Conservation (phyloP, 2,797 vertebrate species). For the Microctenopoma lineatum region DNA sequence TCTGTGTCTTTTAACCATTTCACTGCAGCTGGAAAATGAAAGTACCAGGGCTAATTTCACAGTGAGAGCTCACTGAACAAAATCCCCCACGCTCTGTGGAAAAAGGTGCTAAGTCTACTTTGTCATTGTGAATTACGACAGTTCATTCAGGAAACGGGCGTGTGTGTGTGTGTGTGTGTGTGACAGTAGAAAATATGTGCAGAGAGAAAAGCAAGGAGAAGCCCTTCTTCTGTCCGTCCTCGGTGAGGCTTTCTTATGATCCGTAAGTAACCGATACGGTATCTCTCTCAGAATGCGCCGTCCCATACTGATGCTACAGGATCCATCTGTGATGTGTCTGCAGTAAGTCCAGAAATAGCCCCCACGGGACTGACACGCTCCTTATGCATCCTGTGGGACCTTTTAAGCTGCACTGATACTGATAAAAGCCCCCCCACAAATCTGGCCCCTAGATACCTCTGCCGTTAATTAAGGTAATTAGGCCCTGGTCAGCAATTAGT, state of each 20-base stretch:
- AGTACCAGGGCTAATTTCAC: conserved; percentile 81
- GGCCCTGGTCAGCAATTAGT: conserved; percentile 93
- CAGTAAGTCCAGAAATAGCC: conserved; percentile 86
- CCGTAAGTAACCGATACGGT: conserved; percentile 83
- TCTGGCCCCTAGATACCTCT: conserved; percentile 79
- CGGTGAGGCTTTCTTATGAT: conserved; percentile 72
- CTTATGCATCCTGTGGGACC: conserved; percentile 84
- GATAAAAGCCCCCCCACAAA: conserved; percentile 79
- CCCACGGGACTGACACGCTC: conserved; percentile 81
- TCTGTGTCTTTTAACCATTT: conserved; percentile 87
- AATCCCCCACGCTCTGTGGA: conserved; percentile 68
- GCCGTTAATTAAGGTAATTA: conserved; percentile 99
- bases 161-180: conserved; percentile 35
- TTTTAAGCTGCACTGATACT: conserved; percentile 89
- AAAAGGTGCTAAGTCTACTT: conserved; percentile 75
- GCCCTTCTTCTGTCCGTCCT: conserved; percentile 35
- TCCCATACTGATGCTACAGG: conserved; percentile 84
- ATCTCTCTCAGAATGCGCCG: conserved; percentile 73
- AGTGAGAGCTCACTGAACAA: conserved; percentile 79
- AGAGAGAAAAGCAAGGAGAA: conserved; percentile 37
- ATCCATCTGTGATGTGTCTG: conserved; percentile 88
- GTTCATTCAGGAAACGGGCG: conserved; percentile 62
- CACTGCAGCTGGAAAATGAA: conserved; percentile 79
- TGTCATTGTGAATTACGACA: conserved; percentile 72
- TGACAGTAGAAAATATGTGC: conserved; percentile 47